These are phyloP conservation scores for Pantelozetes paolii DNA, from an alignment of 2,888 invertebrate species.

Conservation along the genomic window DNA sequence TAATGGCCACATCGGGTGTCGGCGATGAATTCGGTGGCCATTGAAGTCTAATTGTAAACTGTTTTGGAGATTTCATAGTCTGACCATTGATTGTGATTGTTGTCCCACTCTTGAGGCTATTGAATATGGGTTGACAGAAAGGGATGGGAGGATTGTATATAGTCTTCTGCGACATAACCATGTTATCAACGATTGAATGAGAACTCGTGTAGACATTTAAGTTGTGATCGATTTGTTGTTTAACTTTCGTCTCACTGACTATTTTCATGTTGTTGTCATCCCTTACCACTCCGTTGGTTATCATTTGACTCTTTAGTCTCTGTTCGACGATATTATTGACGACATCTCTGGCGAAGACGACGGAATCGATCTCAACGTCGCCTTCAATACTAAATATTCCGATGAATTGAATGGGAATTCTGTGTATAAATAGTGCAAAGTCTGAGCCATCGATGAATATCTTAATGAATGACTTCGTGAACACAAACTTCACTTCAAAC, in stretches of 20 bases:
- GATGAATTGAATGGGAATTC: slow-evolving; percentile 29
- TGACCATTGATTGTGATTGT: slow-evolving; percentile 11
- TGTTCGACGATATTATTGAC: neutral
- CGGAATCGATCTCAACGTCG: slow-evolving; percentile 24
- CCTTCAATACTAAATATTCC: slow-evolving; percentile 29
- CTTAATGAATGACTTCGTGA: slow-evolving; percentile 14
- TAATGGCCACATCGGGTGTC: slow-evolving; percentile 3
- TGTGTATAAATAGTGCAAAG: neutral
- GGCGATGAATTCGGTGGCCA: neutral
- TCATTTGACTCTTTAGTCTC: neutral
- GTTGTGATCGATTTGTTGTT: slow-evolving; percentile 22
- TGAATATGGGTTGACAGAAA: slow-evolving; percentile 12
- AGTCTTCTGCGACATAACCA: slow-evolving; percentile 24
- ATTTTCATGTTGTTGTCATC: neutral
- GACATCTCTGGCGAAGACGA: slow-evolving; percentile 8
- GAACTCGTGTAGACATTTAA: slow-evolving; percentile 5
- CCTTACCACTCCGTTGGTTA: neutral
- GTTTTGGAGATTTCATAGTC: neutral
- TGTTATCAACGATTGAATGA: slow-evolving; percentile 9
- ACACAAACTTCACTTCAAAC: slow-evolving; percentile 32
- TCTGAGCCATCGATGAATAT: slow-evolving; percentile 25
- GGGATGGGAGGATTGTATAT: slow-evolving; percentile 26
- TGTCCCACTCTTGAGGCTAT: neutral
- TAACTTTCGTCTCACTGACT: neutral
- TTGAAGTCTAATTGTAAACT: neutral